A percentile compares a stretch with the other conserved stretches of the same genome.
phyloP scores from a whole-genome alignment of 2,113 vertebrate genomes.

The Monopterus albus region DNA sequence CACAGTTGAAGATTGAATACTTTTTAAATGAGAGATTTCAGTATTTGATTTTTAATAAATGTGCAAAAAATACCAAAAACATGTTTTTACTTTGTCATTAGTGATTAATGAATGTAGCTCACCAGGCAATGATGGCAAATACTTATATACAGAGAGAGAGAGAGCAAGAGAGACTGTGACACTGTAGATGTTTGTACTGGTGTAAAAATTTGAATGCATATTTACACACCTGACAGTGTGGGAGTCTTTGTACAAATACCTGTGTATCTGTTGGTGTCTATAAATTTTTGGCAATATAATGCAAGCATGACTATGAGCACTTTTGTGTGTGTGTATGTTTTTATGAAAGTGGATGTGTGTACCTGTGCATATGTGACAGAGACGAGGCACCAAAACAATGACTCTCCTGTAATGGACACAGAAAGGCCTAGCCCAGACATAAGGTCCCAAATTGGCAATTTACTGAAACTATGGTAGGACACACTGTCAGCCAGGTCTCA shows the following conservation, averaged over 20 bases:
- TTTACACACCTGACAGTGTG: not conserved
- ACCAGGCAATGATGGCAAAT: no score
- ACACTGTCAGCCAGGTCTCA: slow-evolving; percentile 48
- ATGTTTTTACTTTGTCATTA: no score
- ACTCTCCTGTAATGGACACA: slow-evolving; percentile 56
- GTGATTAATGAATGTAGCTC: no score
- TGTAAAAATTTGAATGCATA: no score
- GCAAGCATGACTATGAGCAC: not conserved
- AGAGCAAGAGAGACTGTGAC: no score
- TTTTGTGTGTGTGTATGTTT: not conserved
- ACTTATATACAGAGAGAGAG: no score
- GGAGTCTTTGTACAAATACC: not conserved
- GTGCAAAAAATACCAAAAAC: no score
- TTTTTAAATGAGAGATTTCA: no score
- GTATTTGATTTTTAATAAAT: no score
- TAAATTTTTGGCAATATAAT: not conserved
- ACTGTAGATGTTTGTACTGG: no score
- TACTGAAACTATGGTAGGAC: slow-evolving; percentile 62
- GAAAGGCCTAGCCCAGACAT: slow-evolving; percentile 66
- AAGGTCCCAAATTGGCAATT: slow-evolving; percentile 79
- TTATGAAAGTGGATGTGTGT: not conserved
- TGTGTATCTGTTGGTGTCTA: not conserved
- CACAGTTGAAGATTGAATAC: no score
- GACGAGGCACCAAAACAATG: slow-evolving; percentile 38
- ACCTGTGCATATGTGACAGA: slow-evolving; percentile 27